phyloP scores from a whole-genome alignment of 2,113 vertebrate species.

The Notarius lentiginosus region DNA sequence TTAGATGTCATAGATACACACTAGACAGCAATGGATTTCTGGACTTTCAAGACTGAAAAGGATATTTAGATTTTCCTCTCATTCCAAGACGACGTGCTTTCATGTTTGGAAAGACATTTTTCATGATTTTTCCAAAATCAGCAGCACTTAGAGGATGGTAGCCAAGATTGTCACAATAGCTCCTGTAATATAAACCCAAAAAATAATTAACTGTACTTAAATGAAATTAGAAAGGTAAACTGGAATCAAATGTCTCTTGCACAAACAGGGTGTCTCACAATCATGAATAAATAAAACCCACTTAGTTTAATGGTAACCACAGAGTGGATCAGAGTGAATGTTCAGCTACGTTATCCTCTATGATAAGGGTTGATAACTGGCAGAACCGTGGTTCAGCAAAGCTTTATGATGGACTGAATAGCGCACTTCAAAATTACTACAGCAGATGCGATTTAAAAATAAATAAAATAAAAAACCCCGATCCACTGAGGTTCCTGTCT shows the following conservation, averaged over 20 bases:
- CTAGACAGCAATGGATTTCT: not conserved
- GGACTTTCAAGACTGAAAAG: slow-evolving; percentile 69
- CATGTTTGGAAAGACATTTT: slow-evolving; percentile 99
- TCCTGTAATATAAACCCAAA: slow-evolving; percentile 75
- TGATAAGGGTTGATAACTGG: not conserved
- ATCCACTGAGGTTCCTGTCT: not conserved
- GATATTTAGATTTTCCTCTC: slow-evolving; percentile 99
- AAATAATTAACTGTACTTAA: not conserved
- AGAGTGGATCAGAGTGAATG: not conserved
- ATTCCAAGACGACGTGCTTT: slow-evolving; percentile 98
- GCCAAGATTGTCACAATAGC: slow-evolving; percentile 99
- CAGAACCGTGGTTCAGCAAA: not conserved
- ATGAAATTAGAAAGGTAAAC: not conserved
- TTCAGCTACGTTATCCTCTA: not conserved
- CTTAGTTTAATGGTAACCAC: not conserved
- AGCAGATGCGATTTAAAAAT: not conserved
- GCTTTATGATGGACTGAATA: not conserved
- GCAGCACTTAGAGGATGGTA: slow-evolving; percentile 98
- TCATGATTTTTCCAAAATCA: slow-evolving; percentile 99
- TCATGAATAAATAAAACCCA: not conserved
- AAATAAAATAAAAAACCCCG: too few relatives aligned
- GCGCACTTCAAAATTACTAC: not conserved
- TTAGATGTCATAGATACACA: not conserved
- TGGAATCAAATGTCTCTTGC: not conserved
- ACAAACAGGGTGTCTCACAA: not conserved